A percentile compares a stretch with the other conserved stretches of the same genome.
Conservation (phyloP, 2,888 invertebrate genomes). For the Ophioninae sp. region DNA sequence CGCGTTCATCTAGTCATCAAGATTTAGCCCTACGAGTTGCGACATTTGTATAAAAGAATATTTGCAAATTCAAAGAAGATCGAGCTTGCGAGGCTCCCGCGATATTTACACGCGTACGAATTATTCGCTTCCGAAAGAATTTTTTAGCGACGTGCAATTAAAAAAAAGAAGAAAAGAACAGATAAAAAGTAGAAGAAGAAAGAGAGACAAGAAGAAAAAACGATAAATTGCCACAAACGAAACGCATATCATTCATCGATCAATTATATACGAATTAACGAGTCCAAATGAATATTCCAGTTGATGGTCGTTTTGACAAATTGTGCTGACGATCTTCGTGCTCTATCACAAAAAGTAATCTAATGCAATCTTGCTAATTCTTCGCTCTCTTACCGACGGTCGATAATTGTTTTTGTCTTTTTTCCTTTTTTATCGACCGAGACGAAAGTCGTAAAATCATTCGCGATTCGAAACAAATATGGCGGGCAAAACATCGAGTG, state of each 20-base stretch:
- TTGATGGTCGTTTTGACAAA: slow-evolving; percentile 27
- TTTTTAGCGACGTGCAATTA: slow-evolving; percentile 19
- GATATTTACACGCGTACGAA: slow-evolving; percentile 12
- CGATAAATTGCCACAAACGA: slow-evolving; percentile 37
- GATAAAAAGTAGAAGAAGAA: background rate
- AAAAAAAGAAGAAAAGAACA: too few species aligned
- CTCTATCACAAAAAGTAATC: background rate
- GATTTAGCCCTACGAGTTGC: slow-evolving; percentile 17
- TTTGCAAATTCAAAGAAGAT: background rate
- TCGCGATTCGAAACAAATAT: background rate
- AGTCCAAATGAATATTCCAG: slow-evolving; percentile 47
- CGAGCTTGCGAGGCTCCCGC: background rate
- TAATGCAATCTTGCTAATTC: background rate
- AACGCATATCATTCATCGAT: slow-evolving; percentile 61
- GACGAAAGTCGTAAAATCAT: background rate
- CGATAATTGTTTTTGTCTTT: background rate
- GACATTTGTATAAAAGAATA: slow-evolving; percentile 4
- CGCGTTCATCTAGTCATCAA: slow-evolving; percentile 26
- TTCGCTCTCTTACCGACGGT: background rate
- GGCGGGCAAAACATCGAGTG: background rate
- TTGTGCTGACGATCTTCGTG: slow-evolving; percentile 32
- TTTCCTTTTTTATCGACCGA: background rate
- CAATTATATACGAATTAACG: slow-evolving; percentile 51
- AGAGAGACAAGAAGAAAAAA: background rate
- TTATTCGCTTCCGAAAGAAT: slow-evolving; percentile 43